These are phyloP conservation scores for Fabriciana adippe DNA, from an alignment of 2,888 invertebrate genomes.

Conservation along the genomic window DNA sequence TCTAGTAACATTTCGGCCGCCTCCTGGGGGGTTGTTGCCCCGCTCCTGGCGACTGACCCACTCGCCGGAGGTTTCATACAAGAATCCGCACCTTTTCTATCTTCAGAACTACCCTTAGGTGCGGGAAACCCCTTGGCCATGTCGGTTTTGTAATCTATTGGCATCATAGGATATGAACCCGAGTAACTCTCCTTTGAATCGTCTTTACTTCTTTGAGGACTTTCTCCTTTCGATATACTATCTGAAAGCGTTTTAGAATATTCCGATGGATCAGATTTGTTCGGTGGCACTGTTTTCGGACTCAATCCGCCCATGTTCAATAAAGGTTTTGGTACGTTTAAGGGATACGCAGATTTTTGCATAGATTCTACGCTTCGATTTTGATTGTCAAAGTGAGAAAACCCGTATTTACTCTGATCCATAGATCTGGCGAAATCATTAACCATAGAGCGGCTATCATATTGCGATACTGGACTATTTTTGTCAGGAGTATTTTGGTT, in stretches of 20 bases:
- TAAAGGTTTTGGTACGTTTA: slow-evolving; percentile 74
- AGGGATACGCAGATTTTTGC: slow-evolving; percentile 72
- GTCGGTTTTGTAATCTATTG: slow-evolving; percentile 75
- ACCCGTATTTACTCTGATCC: slow-evolving; percentile 74
- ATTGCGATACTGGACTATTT: slow-evolving; percentile 67
- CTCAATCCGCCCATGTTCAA: slow-evolving; percentile 73
- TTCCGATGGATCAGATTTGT: slow-evolving; percentile 61
- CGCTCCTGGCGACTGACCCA: slow-evolving; percentile 68
- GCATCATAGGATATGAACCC: slow-evolving; percentile 65
- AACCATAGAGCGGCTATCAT: slow-evolving; percentile 70
- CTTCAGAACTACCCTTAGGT: slow-evolving; percentile 72
- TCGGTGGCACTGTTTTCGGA: slow-evolving; percentile 65
- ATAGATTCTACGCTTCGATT: slow-evolving; percentile 64
- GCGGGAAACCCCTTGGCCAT: slow-evolving; percentile 73
- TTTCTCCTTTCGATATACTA: slow-evolving; percentile 66
- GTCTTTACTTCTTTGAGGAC: slow-evolving; percentile 68
- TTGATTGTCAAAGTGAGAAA: slow-evolving; percentile 70
- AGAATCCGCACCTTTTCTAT: slow-evolving; percentile 74
- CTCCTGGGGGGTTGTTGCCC: slow-evolving; percentile 80
- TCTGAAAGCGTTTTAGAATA: slow-evolving; percentile 68
- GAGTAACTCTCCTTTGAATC: slow-evolving; percentile 64
- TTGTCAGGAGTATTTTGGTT: slow-evolving; percentile 77
- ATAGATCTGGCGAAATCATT: slow-evolving; percentile 71
- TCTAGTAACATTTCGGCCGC: slow-evolving; percentile 86
- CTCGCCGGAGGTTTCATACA: slow-evolving; percentile 76